These are phyloP conservation scores for Anguilla anguilla DNA, from an alignment of 2,797 vertebrate genomes.

Conservation along the genomic window DNA sequence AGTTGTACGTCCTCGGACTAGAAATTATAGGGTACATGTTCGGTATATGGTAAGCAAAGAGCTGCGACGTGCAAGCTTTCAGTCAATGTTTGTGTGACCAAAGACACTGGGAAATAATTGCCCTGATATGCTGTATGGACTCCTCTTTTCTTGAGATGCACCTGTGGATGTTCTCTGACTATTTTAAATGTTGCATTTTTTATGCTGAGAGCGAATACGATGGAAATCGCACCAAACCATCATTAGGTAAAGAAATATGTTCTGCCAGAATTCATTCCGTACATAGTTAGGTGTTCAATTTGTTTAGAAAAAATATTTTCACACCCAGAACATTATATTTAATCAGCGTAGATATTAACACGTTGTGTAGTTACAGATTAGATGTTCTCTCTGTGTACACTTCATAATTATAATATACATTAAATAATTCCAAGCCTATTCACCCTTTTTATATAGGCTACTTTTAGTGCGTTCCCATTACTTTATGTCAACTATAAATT, in stretches of 20 bases:
- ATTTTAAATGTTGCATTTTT: not conserved
- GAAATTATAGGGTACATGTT: not conserved
- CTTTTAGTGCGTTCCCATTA: not conserved
- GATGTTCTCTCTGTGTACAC: not conserved
- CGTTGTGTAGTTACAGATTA: not conserved
- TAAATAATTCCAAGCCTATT: not conserved
- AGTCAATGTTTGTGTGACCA: not conserved
- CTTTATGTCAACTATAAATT: no score
- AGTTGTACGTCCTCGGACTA: not conserved
- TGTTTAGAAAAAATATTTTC: not conserved
- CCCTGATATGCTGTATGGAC: not conserved
- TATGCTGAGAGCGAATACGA: not conserved
- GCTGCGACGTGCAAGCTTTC: not conserved
- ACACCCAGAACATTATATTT: not conserved
- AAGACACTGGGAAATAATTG: not conserved
- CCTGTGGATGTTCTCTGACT: constrained; percentile 12
- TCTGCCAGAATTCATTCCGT: not conserved
- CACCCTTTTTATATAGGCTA: not conserved
- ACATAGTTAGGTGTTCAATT: not conserved
- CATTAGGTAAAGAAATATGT: not conserved
- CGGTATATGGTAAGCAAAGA: not conserved
- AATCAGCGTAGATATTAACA: not conserved
- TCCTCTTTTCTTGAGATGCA: not conserved
- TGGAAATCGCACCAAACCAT: not conserved
- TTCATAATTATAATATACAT: not conserved